Evolutionary conservation across 2,888 invertebrate species (phyloP).

Genomic region (Hydraecia micacea): DNA sequence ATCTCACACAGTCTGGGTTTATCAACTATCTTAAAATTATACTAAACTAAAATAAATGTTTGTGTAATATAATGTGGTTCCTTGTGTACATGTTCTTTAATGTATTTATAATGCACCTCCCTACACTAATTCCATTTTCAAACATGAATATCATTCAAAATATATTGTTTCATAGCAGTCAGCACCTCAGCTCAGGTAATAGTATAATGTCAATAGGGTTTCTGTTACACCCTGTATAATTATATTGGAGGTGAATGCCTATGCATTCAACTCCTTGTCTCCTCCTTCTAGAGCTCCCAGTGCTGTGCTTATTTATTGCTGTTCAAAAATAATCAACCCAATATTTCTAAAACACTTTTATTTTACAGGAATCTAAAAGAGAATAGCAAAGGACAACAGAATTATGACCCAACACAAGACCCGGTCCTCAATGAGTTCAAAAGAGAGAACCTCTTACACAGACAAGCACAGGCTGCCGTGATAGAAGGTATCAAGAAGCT

Average conservation of each 20-base stretch:
- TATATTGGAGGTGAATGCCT: too few species aligned
- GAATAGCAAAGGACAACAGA: slow-evolving; percentile 93
- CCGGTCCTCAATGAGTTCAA: slow-evolving; percentile 97
- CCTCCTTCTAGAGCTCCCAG: too few species aligned
- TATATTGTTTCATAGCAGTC: not conserved
- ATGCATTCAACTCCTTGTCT: too few species aligned
- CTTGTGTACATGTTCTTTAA: not conserved
- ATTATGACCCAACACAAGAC: slow-evolving; percentile 92
- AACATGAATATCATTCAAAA: not conserved
- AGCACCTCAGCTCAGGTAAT: too few species aligned
- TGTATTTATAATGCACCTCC: not conserved
- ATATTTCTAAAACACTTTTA: not conserved
- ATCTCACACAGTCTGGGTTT: not conserved
- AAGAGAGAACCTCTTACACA: slow-evolving; percentile 96
- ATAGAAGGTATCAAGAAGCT: slow-evolving; percentile 94
- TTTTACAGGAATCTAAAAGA: slow-evolving; percentile 85
- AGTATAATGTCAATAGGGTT: too few species aligned
- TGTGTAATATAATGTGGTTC: not conserved
- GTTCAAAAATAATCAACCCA: too few species aligned
- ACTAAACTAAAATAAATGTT: not conserved
- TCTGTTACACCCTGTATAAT: too few species aligned
- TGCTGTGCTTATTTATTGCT: not conserved
- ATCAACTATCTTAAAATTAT: not conserved
- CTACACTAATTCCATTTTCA: not conserved
- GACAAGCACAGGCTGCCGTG: slow-evolving; percentile 97